Percentiles rank a stretch among this genome's conserved stretches.
phyloP scores from a whole-genome alignment of 2,797 vertebrate species.

The Protosalanx chinensis region DNA sequence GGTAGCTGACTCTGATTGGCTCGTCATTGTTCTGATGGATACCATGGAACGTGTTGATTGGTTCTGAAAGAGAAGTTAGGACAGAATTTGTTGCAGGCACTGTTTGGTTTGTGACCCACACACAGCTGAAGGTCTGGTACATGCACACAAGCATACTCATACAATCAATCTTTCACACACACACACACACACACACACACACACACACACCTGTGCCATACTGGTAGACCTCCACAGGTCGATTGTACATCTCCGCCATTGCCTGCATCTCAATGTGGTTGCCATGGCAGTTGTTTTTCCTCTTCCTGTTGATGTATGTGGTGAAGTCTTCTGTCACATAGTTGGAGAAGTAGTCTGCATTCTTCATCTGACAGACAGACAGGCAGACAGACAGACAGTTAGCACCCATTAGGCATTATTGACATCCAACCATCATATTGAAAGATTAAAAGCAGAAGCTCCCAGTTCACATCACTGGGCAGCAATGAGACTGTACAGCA shows the following conservation, averaged over 20 bases:
- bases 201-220: constrained; percentile 79
- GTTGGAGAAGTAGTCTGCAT: constrained; percentile 92
- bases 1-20: constrained; percentile 94
- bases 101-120: background rate
- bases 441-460: too few species aligned
- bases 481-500: background rate
- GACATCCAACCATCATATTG: constrained; percentile 1
- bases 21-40: constrained; percentile 95
- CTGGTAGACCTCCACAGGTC: constrained; percentile 92
- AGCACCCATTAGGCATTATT: background rate
- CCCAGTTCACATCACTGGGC: too few species aligned
- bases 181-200: constrained; percentile 46
- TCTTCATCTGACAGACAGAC: constrained; percentile 80
- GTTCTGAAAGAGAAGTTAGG: constrained; percentile 68
- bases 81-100: background rate
- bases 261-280: constrained; percentile 97
- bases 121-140: background rate
- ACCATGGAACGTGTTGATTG: constrained; percentile 94
- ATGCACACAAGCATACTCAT: background rate
- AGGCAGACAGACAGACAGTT: too few species aligned
- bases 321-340: constrained; percentile 95
- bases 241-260: constrained; percentile 97
- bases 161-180: background rate
- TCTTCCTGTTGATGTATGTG: constrained; percentile 93
- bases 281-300: constrained; percentile 93